Evolutionary conservation across 2,797 vertebrate species (phyloP).

Genomic region (Pampus argenteus): DNA sequence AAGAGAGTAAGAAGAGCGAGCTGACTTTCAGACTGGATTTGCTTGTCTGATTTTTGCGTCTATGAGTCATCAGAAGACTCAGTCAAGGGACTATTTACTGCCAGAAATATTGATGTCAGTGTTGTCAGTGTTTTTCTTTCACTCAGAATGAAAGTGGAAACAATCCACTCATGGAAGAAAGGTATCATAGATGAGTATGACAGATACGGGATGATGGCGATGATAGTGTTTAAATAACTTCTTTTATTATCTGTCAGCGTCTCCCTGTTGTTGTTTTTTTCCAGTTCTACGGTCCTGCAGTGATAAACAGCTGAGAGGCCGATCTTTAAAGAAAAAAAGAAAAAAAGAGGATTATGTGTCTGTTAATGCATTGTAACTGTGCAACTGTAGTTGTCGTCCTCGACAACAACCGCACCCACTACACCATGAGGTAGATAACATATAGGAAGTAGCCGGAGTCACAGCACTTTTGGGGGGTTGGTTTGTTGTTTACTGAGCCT

Average conservation of each 20-base stretch:
- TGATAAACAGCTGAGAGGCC: constrained; percentile 64
- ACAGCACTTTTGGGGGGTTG: constrained; percentile 23
- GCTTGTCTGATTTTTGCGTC: no score
- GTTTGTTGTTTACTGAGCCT: constrained; percentile 73
- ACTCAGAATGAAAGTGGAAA: constrained; percentile 52
- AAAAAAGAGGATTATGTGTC: constrained; percentile 71
- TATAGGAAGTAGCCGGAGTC: constrained; percentile 17
- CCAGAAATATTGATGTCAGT: fast-evolving
- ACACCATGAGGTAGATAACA: constrained; percentile 26
- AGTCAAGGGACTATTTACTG: neutral
- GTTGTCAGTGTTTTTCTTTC: constrained; percentile 5
- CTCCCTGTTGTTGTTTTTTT: constrained; percentile 50
- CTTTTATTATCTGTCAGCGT: neutral
- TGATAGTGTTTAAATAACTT: neutral
- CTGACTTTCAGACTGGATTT: neutral
- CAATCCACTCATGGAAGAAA: neutral
- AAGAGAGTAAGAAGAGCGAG: no score
- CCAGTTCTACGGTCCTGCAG: neutral
- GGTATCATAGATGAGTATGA: no score
- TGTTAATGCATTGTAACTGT: constrained; percentile 53
- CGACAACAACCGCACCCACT: constrained; percentile 38
- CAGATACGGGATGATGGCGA: no score
- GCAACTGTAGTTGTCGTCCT: constrained; percentile 14
- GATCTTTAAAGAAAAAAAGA: constrained; percentile 17
- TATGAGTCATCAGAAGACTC: constrained; percentile 5